Percentiles rank a stretch among this genome's conserved stretches.
Conservation (phyloP, 2,888 invertebrate genomes). For the Fragum whitleyi region DNA sequence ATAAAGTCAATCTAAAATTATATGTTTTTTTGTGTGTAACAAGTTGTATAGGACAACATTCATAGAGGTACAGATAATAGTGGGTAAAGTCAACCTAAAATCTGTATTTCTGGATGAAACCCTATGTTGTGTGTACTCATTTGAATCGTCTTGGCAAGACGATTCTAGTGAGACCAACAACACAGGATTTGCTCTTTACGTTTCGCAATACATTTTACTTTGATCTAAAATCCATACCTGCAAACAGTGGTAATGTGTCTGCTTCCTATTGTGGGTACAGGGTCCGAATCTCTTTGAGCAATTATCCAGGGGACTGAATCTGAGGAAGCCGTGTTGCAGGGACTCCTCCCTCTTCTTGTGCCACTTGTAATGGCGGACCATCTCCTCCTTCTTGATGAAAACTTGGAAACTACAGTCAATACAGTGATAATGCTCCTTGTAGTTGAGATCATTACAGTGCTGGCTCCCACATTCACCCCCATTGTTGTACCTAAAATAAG, state of each 20-base stretch:
- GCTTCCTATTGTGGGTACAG: conserved; percentile 97
- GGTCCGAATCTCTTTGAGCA: conserved; percentile 92
- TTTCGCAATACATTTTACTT: not conserved
- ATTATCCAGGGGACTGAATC: conserved; percentile 97
- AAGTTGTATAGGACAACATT: too few relatives aligned
- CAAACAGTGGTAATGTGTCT: conserved; percentile 98
- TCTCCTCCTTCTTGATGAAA: conserved; percentile 99
- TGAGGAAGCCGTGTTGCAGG: conserved; percentile 96
- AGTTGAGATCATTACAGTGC: conserved; percentile 95
- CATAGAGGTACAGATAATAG: too few relatives aligned
- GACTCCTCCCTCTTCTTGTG: conserved; percentile 99
- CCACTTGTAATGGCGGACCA: conserved; percentile 99
- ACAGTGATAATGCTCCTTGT: conserved; percentile 98
- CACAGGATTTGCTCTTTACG: too few relatives aligned
- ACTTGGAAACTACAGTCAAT: conserved; percentile 91
- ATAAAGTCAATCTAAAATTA: too few relatives aligned
- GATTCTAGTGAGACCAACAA: too few relatives aligned
- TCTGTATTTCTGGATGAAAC: too few relatives aligned
- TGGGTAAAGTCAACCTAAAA: too few relatives aligned
- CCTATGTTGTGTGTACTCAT: too few relatives aligned
- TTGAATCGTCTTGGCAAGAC: too few relatives aligned
- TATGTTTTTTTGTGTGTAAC: too few relatives aligned
- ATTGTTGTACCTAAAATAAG: conserved; percentile 88
- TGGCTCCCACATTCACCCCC: conserved; percentile 93
- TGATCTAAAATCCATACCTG: conserved; percentile 87